Conservation (phyloP, 2,113 vertebrate species). For the Bucco capensis region DNA sequence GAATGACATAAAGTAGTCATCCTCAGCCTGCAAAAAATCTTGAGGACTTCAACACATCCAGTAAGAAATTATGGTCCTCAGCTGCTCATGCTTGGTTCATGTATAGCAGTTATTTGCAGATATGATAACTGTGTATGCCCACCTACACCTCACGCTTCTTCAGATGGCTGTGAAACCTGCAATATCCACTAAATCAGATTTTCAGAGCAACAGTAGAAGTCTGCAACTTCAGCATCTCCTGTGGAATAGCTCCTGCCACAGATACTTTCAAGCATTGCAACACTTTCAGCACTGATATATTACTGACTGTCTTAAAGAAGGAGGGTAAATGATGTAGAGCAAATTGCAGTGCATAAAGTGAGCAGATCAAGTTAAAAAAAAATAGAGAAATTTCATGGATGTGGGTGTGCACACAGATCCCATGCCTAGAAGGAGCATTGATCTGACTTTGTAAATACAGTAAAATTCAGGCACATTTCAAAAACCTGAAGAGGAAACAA, state of each 20-base stretch:
- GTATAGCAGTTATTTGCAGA: not conserved
- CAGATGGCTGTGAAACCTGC: not conserved
- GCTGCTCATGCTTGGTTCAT: not conserved
- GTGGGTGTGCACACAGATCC: not conserved
- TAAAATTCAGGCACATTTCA: not conserved
- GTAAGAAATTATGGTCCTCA: not conserved
- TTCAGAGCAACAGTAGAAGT: not conserved
- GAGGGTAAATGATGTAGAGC: not conserved
- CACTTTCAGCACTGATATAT: not conserved
- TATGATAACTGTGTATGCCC: not conserved
- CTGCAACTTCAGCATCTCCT: not conserved
- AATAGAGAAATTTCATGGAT: fast-evolving
- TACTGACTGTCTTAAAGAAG: not conserved
- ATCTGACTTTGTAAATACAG: not conserved
- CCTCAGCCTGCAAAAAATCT: not conserved
- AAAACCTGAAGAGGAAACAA: not conserved
- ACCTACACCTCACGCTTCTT: not conserved
- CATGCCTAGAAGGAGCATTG: not conserved
- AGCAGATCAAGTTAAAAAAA: not conserved
- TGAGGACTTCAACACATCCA: not conserved
- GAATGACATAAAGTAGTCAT: not conserved
- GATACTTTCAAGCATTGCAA: not conserved
- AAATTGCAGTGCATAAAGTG: not conserved
- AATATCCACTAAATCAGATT: not conserved
- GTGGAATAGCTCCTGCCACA: not conserved